Base-by-base conservation (phyloP, 2,888 invertebrate genomes). In the Caenorhabditis imperialis region DNA sequence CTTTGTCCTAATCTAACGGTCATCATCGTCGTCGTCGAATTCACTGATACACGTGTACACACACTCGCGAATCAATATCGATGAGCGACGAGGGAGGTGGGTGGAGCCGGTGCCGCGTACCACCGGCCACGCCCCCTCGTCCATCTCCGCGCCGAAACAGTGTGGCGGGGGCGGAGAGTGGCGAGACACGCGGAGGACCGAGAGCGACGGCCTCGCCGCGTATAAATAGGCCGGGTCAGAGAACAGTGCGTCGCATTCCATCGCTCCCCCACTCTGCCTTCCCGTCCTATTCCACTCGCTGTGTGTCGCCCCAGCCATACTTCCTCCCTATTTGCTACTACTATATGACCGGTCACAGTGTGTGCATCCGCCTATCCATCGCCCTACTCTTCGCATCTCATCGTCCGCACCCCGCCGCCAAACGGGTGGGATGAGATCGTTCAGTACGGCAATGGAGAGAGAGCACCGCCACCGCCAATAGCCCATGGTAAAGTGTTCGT, bases 151-250 rank as follows among this genome's bases (percentile, higher is more conserved):
- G 45, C 42, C 38, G 65, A 65, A 57, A 57, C 38, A 53, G 53
- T 40, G 62, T 50, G 47, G 55, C 38, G 22, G 45, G 62, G 18
- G 48, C 23, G 20, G 37, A 65, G 48, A 54, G 38, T 48, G 16
- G 50, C n/a, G 50, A 30, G 50, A 33, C 35, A 48, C 22, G 23
- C 30, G 30, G 10, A 6, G 30, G 10, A 30, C 30, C 55, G 63
- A 62, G 62, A 62, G 62, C 62, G 62, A 62, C 62, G 42, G 51
- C 65, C 55, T n/a, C n/a, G 45, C 40, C 38, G 42, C 38, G 65
- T 65, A 65, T 65, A 65, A 65, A 65, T 57, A 65, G 55, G 57
- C 57, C 65, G 65, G 65, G 65, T 65, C 65, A 65, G 65, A 65
- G 65, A 65, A 65, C 65, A 65, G 65, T 65, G 65, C 65, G n/a